Percentiles rank a stretch among this genome's conserved stretches.
Conservation (phyloP, 2,113 vertebrate genomes). For the Cyprinus carpio region DNA sequence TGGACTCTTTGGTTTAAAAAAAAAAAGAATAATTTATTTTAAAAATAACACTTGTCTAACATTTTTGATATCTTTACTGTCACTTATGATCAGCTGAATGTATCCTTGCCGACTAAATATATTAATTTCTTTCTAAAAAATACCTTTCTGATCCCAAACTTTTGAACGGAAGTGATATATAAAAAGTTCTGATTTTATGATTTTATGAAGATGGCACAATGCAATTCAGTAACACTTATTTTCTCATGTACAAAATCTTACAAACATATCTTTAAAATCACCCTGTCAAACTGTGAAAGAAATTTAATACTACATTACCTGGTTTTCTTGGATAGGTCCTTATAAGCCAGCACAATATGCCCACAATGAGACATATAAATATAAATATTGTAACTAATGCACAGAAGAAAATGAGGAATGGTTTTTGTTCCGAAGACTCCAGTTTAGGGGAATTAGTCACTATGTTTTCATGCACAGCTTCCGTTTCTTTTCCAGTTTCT, state of each 20-base stretch:
- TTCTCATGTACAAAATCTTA: no score
- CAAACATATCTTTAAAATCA: background rate
- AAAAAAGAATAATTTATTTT: no score
- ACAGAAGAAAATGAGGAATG: background rate
- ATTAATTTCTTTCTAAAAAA: background rate
- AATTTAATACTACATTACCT: conserved; percentile 43
- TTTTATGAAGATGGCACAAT: background rate
- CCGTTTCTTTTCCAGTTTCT: background rate
- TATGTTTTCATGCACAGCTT: background rate
- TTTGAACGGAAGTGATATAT: background rate
- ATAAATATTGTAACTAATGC: background rate
- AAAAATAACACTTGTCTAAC: background rate
- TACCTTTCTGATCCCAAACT: background rate
- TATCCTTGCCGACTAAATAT: background rate
- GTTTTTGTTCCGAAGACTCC: background rate
- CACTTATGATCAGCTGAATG: background rate
- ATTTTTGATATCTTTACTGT: background rate
- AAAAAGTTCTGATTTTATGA: background rate
- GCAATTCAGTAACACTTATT: background rate
- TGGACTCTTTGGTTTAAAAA: no score
- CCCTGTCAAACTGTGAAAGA: background rate
- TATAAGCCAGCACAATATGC: conserved; percentile 41
- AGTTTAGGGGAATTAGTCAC: background rate
- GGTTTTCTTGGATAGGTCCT: conserved; percentile 29
- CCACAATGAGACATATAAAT: conserved; percentile 22